Base-by-base conservation (phyloP, 2,113 vertebrate species). In the Lepidothrix coronata region DNA sequence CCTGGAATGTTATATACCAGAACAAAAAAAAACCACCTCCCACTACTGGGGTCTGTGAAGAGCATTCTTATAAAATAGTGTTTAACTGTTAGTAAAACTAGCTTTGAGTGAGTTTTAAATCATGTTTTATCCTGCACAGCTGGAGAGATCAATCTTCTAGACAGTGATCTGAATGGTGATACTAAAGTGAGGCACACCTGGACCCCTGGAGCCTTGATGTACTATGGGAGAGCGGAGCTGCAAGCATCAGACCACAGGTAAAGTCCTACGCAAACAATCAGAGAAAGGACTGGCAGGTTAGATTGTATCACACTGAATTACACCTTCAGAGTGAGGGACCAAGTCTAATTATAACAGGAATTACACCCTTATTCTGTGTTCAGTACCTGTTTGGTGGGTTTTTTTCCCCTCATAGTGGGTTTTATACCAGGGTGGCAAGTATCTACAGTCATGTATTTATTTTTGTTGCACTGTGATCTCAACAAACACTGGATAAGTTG, bases 211-310 rank as follows among this genome's bases (percentile, higher is more conserved):
- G 97, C 92, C 48, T 97, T 98, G 92, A 97, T 97, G 95, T 98
- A 98, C 81, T 98, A 98, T 5, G 98, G 98, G 76, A 98, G 98
- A 67, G 98, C 98, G 0, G 98, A 98, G 86, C 97, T 98, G 17
- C 98, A 98, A 46, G 97, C 98, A 0, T 98, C 98, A 27, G 98
- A 98, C 85, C 98, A 98, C 96, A 98, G 98, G 98, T 98, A 97
- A 12, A 68, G 19, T 16, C 55, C 68, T 68, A 58, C 43, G 31
- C 54, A 74, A 78, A 70, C 33, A 58, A 39, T 49, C 55, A 33
- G n/a, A 81, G 77, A 35, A 51, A 55, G 27, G 22, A 37, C 49
- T 11, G 4, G 52, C 58, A n/a, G 20, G 35, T 84, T 79, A 68
- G 51, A 63, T n/a, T 59, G 39, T 30, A 13, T 70, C 35, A 14